Conservation (phyloP, 1,140 invertebrate genomes). For the Drosophila malerkotliana region DNA sequence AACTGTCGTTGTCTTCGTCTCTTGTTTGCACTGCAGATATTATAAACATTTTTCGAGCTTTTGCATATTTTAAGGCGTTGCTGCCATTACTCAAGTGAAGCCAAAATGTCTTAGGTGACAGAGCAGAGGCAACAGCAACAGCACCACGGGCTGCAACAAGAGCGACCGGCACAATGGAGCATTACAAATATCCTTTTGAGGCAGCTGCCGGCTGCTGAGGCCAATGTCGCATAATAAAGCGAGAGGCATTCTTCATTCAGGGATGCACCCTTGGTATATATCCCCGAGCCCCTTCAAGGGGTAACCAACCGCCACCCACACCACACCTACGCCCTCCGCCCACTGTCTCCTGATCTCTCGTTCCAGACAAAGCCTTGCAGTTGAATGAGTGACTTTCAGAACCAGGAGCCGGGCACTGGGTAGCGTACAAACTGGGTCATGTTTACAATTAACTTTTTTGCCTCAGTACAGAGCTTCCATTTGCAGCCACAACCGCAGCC, state of each 20-base stretch:
- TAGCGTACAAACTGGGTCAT: slow-evolving; percentile 64
- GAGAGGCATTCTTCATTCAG: slow-evolving; percentile 59
- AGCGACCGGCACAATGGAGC: slow-evolving; percentile 49
- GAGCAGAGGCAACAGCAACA: slow-evolving; percentile 37
- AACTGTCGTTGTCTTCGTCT: slow-evolving; percentile 27
- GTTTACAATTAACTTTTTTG: slow-evolving; percentile 80
- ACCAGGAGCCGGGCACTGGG: slow-evolving; percentile 12
- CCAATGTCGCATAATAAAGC: slow-evolving; percentile 70
- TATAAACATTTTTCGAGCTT: slow-evolving; percentile 77
- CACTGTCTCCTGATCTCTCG: slow-evolving; percentile 25
- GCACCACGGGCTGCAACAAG: slow-evolving; percentile 11
- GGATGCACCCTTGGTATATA: slow-evolving; percentile 25
- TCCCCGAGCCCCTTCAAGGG: not conserved
- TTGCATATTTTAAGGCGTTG: slow-evolving; percentile 68
- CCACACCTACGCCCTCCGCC: not conserved
- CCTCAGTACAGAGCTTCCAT: slow-evolving; percentile 34
- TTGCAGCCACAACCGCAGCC: slow-evolving; percentile 45
- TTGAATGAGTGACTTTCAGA: slow-evolving; percentile 31
- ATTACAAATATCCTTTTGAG: slow-evolving; percentile 65
- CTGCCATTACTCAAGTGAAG: slow-evolving; percentile 66
- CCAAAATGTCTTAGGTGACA: slow-evolving; percentile 68
- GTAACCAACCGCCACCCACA: slow-evolving; percentile 1
- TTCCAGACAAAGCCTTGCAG: slow-evolving; percentile 42
- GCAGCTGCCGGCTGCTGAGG: slow-evolving; percentile 46
- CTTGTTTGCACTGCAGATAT: slow-evolving; percentile 69